These are phyloP conservation scores for Drosophila pseudotakahashii DNA, from an alignment of 2,888 invertebrate genomes.

Conservation along the genomic window DNA sequence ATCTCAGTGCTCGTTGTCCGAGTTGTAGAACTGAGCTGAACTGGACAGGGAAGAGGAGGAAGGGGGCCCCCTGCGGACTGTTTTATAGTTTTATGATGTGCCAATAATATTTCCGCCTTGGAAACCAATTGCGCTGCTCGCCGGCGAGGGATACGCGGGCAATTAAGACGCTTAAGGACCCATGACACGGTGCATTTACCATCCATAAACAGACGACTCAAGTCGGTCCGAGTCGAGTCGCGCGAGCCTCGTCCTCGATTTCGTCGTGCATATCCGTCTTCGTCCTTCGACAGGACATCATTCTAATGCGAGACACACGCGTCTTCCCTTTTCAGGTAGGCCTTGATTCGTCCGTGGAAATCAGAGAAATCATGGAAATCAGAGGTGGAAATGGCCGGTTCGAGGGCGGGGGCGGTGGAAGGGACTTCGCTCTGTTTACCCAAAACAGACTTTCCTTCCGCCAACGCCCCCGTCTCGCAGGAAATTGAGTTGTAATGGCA, in stretches of 20 bases:
- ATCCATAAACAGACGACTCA: constrained; percentile 67
- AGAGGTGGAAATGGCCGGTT: constrained; percentile 24
- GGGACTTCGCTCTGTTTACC: constrained; percentile 65
- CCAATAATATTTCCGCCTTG: constrained; percentile 82
- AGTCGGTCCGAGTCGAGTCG: constrained; percentile 59
- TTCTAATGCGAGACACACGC: constrained; percentile 78
- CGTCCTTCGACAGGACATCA: constrained; percentile 69
- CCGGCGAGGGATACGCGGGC: constrained; percentile 76
- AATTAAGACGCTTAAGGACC: constrained; percentile 82
- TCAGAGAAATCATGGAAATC: constrained; percentile 31
- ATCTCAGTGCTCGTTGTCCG: constrained; percentile 23
- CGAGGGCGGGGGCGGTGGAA: constrained; percentile 32
- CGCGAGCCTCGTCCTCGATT: constrained; percentile 54
- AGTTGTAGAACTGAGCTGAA: constrained; percentile 5
- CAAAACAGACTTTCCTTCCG: constrained; percentile 66
- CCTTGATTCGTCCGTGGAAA: constrained; percentile 57
- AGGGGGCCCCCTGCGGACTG: constrained; percentile 74
- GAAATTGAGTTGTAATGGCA: constrained; percentile 24
- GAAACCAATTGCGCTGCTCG: constrained; percentile 69
- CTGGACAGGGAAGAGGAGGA: constrained; percentile 13
- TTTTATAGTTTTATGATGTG: constrained; percentile 83
- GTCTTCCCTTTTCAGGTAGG: constrained; percentile 62
- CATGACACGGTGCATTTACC: constrained; percentile 81
- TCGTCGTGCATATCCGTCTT: constrained; percentile 10
- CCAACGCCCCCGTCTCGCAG: constrained; percentile 44